These are phyloP conservation scores for Sepioteuthis lessoniana DNA, from an alignment of 2,888 invertebrate species.

Conservation along the genomic window DNA sequence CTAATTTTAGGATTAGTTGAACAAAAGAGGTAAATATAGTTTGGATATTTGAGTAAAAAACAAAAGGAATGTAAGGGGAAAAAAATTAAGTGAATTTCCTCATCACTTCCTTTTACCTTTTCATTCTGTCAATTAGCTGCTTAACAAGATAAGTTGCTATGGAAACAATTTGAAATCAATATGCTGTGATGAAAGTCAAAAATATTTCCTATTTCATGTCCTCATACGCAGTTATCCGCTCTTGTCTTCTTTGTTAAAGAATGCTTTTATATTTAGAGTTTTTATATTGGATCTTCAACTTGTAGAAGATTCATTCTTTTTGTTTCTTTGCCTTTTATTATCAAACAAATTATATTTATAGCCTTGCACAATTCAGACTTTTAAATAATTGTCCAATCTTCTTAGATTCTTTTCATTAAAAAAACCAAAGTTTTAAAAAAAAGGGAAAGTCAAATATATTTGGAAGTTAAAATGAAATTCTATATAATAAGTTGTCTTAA, in stretches of 20 bases:
- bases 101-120: neutral
- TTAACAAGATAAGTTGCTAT: neutral
- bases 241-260: neutral
- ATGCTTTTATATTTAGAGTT: neutral
- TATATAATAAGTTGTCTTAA: neutral
- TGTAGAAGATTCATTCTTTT: neutral
- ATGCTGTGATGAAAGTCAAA: neutral
- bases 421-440: neutral
- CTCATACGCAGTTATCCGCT: neutral
- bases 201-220: neutral
- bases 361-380: too few species aligned
- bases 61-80: too few species aligned
- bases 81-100: neutral
- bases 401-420: too few species aligned
- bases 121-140: neutral
- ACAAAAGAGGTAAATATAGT: too few species aligned
- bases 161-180: constrained; percentile 10
- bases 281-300: neutral
- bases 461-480: neutral
- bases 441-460: neutral
- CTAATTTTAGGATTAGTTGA: too few species aligned
- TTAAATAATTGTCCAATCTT: neutral
- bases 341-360: too few species aligned
- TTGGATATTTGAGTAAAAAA: too few species aligned
- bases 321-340: too few species aligned